Base-by-base conservation (phyloP, 1,140 invertebrate genomes). In the Apis dorsata region DNA sequence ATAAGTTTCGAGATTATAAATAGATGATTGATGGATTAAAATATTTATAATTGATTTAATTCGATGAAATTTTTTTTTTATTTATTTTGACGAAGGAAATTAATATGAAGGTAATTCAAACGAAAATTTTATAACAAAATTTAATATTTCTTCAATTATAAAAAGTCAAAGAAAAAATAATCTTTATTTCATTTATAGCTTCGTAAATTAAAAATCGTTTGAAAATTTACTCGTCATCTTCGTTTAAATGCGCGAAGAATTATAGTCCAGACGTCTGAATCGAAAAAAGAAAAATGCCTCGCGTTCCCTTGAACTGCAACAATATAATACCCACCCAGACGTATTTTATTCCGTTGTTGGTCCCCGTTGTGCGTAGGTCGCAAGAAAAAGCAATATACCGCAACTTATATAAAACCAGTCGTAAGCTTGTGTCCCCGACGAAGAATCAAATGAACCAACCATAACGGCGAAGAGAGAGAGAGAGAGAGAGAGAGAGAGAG, bases 351-450 rank as follows among this genome's bases (percentile, higher is more conserved):
- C 51, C 24, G 79, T 44, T 44, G 70, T 21, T 17, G 53, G 66
- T 21, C 44, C 21, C 34, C 5, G 34, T 28, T 8, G 60, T 65
- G 79, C 57, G 79, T 80, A 49, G 79, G 79, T 19, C 12, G 79
- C 34, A 44, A 49, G 69, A 65, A 57, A 28, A 34, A 74, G 49
- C 77, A 44, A 70, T 82, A 34, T n/a, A 53, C 55, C n/a, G 28
- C 55, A 51, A 62, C 73, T 70, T 72, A 71, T 80, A 77, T 80
- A 77, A 81, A 87, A 83, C 72, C 71, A 87, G 77, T 80, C 84
- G 53, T n/a, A 68, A 28, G 51, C 53, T 24, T 9, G 59, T 69
- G 70, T 86, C 65, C 34, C 60, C 60, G 65, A 49, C 66, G 57
- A 62, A 34, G 86, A 73, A 79, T 87, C 62, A 57, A 83, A 86